Conservation (phyloP, 2,113 vertebrate genomes). For the Micronisus gabar region DNA sequence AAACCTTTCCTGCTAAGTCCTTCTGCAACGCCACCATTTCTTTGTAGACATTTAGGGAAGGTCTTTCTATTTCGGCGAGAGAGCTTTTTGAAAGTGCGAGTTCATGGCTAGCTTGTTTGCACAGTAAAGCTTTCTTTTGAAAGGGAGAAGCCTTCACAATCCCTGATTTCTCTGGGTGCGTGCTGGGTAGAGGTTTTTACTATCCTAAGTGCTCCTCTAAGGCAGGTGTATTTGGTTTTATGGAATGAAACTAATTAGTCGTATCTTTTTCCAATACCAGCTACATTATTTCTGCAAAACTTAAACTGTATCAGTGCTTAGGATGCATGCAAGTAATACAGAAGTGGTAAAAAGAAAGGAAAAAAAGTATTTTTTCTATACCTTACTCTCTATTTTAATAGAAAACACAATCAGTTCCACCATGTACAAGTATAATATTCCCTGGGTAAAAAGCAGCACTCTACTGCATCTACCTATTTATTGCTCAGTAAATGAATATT, state of each 20-base stretch:
- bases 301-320: not conserved
- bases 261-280: not conserved
- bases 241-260: conserved; percentile 50
- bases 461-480: conserved; percentile 43
- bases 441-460: conserved; percentile 60
- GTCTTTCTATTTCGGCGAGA: not conserved
- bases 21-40: not conserved
- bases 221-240: conserved; percentile 20
- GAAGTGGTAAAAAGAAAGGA: not conserved
- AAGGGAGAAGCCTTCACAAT: not conserved
- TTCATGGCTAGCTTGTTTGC: not conserved
- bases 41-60: not conserved
- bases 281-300: not conserved
- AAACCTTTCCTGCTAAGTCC: not conserved
- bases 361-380: conserved; percentile 32
- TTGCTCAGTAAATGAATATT: conserved; percentile 25
- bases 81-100: not conserved
- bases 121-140: not conserved
- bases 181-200: conserved; percentile 16
- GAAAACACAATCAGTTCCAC: conserved; percentile 57
- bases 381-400: conserved; percentile 48
- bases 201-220: conserved; percentile 35
- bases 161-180: not conserved
- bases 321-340: conserved; percentile 1
- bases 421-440: conserved; percentile 43